A percentile compares a stretch with the other conserved stretches of the same genome.
Evolutionary conservation across 1,140 invertebrate genomes (phyloP).

Genomic region (Tetranychus cinnabarinus): DNA sequence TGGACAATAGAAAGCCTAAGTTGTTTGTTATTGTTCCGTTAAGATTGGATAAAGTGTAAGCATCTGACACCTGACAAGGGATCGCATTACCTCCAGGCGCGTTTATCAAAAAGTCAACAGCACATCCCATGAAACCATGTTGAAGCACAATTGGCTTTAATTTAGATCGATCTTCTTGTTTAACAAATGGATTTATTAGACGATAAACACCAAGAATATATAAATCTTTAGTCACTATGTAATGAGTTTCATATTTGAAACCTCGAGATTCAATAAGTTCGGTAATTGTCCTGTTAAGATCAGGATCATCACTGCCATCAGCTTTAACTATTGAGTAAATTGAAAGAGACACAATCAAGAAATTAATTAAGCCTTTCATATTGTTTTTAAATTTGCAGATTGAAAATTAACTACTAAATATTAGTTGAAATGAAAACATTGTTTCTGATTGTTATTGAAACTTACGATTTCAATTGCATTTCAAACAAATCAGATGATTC

Average conservation of each 20-base stretch:
- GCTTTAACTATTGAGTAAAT: too few relatives aligned
- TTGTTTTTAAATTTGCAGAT: too few relatives aligned
- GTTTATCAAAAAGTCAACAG: conserved; percentile 15
- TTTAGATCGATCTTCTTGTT: not conserved
- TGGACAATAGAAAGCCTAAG: conserved; percentile 14
- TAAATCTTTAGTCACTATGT: conserved; percentile 4
- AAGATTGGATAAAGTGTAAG: not conserved
- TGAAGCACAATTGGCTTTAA: conserved; percentile 31
- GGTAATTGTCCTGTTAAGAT: not conserved
- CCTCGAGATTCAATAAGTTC: conserved; percentile 7
- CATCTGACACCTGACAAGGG: not conserved
- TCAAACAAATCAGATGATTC: too few relatives aligned
- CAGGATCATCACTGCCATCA: not conserved
- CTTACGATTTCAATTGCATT: too few relatives aligned
- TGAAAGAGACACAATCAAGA: too few relatives aligned
- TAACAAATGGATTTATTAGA: conserved; percentile 6
- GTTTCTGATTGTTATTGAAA: too few relatives aligned
- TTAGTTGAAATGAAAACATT: too few relatives aligned
- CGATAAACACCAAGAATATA: conserved; percentile 4
- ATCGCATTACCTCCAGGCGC: not conserved
- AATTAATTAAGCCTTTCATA: too few relatives aligned
- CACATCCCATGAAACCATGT: conserved; percentile 48
- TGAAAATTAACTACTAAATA: too few relatives aligned
- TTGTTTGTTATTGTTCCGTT: not conserved
- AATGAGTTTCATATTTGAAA: conserved; percentile 5